These are phyloP conservation scores for Drosophila mimetica DNA, from an alignment of 2,888 invertebrate genomes.

Conservation along the genomic window DNA sequence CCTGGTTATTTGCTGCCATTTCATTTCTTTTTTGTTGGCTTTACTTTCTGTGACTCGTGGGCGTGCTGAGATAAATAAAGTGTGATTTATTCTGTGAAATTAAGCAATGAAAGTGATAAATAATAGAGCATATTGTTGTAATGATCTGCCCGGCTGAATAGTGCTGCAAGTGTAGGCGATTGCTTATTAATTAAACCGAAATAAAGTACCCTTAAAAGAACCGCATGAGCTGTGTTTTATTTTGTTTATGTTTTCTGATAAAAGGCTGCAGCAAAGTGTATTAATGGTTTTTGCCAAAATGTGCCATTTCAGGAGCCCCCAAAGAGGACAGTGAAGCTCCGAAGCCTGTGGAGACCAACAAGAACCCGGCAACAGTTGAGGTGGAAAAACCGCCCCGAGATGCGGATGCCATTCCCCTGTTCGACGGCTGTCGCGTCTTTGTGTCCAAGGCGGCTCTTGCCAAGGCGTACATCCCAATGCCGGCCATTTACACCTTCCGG, in stretches of 20 bases:
- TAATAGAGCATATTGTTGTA: neutral
- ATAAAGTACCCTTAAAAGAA: constrained; percentile 23
- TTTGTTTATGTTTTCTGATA: constrained; percentile 32
- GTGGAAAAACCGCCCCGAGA: constrained; percentile 3
- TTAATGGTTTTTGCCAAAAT: neutral
- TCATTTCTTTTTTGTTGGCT: constrained; percentile 3
- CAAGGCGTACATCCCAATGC: constrained; percentile 80
- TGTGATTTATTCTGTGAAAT: constrained; percentile 5
- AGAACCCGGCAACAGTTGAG: neutral
- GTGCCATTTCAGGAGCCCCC: constrained; percentile 15
- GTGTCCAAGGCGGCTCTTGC: constrained; percentile 81
- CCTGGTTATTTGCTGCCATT: constrained; percentile 22
- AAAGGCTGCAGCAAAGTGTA: neutral
- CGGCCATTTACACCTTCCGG: constrained; percentile 82
- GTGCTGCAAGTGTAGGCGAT: constrained; percentile 12
- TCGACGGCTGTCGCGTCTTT: constrained; percentile 81
- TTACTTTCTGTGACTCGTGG: constrained; percentile 20
- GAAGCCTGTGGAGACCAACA: neutral
- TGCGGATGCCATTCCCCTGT: constrained; percentile 78
- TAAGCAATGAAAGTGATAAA: neutral
- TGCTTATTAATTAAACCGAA: neutral
- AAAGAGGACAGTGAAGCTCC: neutral
- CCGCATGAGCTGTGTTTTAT: constrained; percentile 40
- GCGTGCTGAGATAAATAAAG: constrained; percentile 16
- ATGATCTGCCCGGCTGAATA: neutral